These are phyloP conservation scores for Ectobius pallidus DNA, from an alignment of 2,888 invertebrate species.

Conservation along the genomic window DNA sequence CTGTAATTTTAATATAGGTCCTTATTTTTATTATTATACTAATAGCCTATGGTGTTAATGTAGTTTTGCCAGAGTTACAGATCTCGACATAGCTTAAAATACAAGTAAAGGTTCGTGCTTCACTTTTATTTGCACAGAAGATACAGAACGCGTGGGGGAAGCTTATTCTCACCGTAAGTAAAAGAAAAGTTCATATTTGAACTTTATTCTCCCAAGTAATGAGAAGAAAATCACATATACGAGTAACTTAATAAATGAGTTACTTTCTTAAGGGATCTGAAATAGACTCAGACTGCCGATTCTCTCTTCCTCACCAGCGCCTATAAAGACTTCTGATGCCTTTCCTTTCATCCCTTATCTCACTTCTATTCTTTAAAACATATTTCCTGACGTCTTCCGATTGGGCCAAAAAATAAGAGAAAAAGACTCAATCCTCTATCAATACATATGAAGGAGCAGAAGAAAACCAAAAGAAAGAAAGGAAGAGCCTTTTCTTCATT, in stretches of 20 bases:
- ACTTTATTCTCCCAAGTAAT: background rate
- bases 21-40: too few relatives aligned
- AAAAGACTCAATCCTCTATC: constrained; percentile 12
- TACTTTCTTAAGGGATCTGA: background rate
- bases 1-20: too few relatives aligned
- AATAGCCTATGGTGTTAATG: too few relatives aligned
- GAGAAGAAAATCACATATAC: background rate
- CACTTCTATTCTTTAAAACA: constrained; percentile 18
- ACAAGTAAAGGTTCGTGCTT: too few relatives aligned
- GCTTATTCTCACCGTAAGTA: too few relatives aligned
- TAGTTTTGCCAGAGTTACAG: too few relatives aligned
- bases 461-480: background rate
- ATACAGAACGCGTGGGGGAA: too few relatives aligned
- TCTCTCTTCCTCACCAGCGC: background rate
- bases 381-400: constrained; percentile 21
- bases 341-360: background rate
- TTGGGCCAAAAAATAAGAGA: background rate
- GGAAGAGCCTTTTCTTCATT: background rate
- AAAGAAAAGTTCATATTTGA: too few relatives aligned
- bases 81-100: too few relatives aligned
- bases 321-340: constrained; percentile 3
- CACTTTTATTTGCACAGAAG: too few relatives aligned
- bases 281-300: background rate
- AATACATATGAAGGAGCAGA: constrained; percentile 5
- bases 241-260: background rate